Percentiles rank a stretch among this genome's conserved stretches.
Evolutionary conservation across 2,797 vertebrate species (phyloP).

Genomic region (Coregonus sp.): DNA sequence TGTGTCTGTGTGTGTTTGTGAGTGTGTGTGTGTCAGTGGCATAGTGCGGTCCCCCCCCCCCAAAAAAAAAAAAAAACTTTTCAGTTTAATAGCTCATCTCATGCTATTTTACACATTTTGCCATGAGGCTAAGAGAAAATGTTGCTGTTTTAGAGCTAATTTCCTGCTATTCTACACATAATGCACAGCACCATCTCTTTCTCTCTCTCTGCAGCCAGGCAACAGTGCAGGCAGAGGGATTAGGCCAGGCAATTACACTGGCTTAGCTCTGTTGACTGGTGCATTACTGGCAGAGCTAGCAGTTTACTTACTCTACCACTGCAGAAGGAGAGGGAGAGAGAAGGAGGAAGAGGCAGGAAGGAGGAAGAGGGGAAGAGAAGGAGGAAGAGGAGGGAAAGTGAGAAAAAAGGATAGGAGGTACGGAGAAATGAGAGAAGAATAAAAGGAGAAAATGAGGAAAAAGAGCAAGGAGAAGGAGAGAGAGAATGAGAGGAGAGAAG

Average conservation of each 20-base stretch:
- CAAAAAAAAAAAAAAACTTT: too few relatives aligned
- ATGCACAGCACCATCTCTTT: conserved; percentile 32
- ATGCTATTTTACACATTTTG: too few relatives aligned
- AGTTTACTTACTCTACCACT: conserved; percentile 24
- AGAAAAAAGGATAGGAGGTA: background rate
- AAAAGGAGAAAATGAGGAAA: background rate
- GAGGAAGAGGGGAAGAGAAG: background rate
- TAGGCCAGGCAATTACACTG: conserved; percentile 64
- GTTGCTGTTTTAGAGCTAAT: background rate
- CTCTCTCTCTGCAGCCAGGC: conserved; percentile 20
- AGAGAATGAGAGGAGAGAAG: conserved; percentile 30
- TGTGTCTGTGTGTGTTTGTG: background rate
- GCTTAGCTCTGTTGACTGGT: conserved; percentile 54
- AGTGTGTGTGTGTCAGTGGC: conserved; percentile 17
- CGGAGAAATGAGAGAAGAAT: background rate
- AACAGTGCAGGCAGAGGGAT: conserved; percentile 48
- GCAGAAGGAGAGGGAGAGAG: conserved; percentile 5
- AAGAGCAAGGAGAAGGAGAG: background rate
- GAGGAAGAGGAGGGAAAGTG: background rate
- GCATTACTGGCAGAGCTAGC: conserved; percentile 49
- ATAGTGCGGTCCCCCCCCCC: too few relatives aligned
- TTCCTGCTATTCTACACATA: too few relatives aligned
- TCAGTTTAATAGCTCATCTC: too few relatives aligned
- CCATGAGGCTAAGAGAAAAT: background rate
- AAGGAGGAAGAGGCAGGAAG: background rate